These are phyloP conservation scores for Phylloscopus trochiloides DNA, from an alignment of 2,113 vertebrate genomes.

Conservation along the genomic window DNA sequence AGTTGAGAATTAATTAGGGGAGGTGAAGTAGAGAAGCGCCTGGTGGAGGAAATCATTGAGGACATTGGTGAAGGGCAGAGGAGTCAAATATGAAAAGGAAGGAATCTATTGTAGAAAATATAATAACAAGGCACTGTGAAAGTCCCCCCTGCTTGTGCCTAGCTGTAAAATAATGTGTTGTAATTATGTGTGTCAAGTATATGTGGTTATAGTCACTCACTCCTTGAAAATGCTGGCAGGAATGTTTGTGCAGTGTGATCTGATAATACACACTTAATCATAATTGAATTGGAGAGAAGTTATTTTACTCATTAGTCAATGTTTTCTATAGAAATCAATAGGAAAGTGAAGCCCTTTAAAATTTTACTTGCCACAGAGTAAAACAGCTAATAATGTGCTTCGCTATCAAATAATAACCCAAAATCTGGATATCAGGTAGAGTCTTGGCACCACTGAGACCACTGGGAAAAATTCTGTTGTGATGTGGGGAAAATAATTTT, in stretches of 20 bases:
- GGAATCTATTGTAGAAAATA: neutral
- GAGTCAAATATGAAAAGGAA: neutral
- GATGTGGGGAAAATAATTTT: neutral
- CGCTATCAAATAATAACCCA: neutral
- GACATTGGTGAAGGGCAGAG: slow-evolving; percentile 3
- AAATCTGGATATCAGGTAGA: neutral
- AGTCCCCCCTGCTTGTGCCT: neutral
- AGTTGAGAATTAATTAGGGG: slow-evolving; percentile 45
- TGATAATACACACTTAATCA: neutral
- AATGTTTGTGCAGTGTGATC: neutral
- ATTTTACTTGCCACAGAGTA: neutral
- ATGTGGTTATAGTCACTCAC: neutral
- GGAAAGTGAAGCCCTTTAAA: neutral
- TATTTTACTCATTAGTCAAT: neutral
- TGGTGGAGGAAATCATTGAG: neutral
- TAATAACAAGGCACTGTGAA: neutral
- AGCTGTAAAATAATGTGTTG: neutral
- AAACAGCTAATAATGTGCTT: neutral
- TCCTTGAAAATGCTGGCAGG: neutral
- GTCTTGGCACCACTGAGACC: neutral
- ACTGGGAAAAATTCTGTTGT: neutral
- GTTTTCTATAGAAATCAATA: neutral
- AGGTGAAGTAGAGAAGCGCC: neutral
- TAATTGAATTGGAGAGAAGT: neutral
- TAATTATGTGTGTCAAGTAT: neutral